These are phyloP conservation scores for Callionymus lyra DNA, from an alignment of 2,113 vertebrate species.

Conservation along the genomic window DNA sequence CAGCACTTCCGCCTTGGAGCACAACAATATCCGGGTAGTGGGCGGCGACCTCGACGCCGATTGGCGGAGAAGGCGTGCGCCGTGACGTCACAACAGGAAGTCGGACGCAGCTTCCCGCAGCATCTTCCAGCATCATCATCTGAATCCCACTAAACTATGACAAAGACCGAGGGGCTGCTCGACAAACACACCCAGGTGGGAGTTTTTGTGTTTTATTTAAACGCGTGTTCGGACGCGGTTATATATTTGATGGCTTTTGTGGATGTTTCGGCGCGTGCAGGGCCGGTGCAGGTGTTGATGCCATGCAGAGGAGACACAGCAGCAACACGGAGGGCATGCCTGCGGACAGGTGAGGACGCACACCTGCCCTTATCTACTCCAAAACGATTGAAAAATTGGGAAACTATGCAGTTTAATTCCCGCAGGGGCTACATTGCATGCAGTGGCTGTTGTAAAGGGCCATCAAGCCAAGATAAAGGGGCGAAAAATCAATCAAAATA, in stretches of 20 bases:
- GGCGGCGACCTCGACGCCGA: slow-evolving; percentile 10
- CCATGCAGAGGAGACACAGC: slow-evolving; percentile 98
- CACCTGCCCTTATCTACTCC: background rate
- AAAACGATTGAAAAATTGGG: no score
- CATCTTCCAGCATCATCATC: slow-evolving; percentile 1
- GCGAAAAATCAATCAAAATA: no score
- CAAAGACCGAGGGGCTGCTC: background rate
- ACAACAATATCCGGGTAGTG: slow-evolving; percentile 13
- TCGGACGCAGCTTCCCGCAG: background rate
- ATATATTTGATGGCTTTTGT: background rate
- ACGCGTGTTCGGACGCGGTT: background rate
- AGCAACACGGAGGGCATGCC: slow-evolving; percentile 90
- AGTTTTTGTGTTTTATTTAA: fast-evolving
- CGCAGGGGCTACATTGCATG: no score
- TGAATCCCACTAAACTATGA: slow-evolving; percentile 20
- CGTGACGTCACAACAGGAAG: slow-evolving; percentile 37
- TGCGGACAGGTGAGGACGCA: slow-evolving; percentile 77
- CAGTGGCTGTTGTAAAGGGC: no score
- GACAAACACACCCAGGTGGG: slow-evolving; percentile 29
- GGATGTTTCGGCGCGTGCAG: slow-evolving; percentile 31
- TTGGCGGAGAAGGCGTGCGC: slow-evolving; percentile 33
- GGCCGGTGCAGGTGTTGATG: slow-evolving; percentile 70
- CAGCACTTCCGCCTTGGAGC: no score
- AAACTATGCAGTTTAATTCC: no score
- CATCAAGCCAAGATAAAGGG: no score